These are phyloP conservation scores for Ellobius talpinus DNA, from an alignment of 2,113 vertebrate species.

Conservation along the genomic window DNA sequence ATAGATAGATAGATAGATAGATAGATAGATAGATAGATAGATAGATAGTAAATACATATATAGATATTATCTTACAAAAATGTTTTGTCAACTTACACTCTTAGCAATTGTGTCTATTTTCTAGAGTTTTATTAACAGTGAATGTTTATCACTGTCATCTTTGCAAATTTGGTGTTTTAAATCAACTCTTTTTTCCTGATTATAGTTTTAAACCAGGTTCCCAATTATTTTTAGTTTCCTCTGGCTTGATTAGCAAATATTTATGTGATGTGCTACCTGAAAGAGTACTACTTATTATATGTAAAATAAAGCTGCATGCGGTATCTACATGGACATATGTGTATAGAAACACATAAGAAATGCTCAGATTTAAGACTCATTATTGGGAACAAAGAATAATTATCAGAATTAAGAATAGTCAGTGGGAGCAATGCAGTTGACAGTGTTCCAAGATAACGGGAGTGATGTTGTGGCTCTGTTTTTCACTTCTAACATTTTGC, in stretches of 20 bases:
- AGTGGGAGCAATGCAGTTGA: background rate
- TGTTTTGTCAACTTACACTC: background rate
- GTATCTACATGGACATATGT: background rate
- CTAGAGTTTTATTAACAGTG: background rate
- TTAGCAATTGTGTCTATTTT: background rate
- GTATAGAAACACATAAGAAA: background rate
- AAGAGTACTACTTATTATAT: background rate
- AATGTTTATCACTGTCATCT: background rate
- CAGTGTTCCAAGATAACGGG: background rate
- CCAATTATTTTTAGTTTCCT: background rate
- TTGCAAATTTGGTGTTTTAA: background rate
- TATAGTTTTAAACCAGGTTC: background rate
- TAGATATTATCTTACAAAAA: background rate
- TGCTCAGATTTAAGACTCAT: background rate
- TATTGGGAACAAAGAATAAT: background rate
- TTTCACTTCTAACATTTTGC: background rate
- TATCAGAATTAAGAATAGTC: background rate
- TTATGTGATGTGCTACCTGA: background rate
- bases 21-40: background rate
- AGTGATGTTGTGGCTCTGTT: background rate
- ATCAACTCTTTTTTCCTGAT: background rate
- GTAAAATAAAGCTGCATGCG: background rate
- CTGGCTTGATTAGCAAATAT: background rate
- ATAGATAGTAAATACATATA: background rate
- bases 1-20: too few species aligned